Evolutionary conservation across 1,140 invertebrate species (phyloP), one percentile per base, ranked within the genome.

Genomic region (Saccostrea echinata): DNA sequence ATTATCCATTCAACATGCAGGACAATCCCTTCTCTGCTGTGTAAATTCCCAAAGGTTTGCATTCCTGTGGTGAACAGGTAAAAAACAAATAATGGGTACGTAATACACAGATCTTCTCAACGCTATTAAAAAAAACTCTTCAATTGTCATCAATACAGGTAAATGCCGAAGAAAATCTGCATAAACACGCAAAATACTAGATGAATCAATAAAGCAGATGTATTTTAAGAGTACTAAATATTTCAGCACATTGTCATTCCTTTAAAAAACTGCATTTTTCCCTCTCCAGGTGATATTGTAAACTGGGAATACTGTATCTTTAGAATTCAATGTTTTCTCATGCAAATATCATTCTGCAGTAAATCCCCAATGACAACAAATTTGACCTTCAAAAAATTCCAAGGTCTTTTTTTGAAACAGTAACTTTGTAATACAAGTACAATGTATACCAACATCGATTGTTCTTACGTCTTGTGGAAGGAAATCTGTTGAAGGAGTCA

Each of bases 31-130:
- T 76, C 27, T 76, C 68, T 76, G 24, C 68, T 16, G 9, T 30
- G 16, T 33, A n/a, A 43, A 21, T 76, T 30, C 68, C 27, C 27
- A 76, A n/a, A 27, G 27, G 30, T 30, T 76, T 76, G 27, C 24
- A 76, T 76, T 30, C 68, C 68, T 76, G 68, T 76, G 68, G 68
- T 76, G 11, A 30, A 76, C 30, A 76, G 68, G 27, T 76, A 30
- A 76, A 71, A 33, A 76, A 76, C 68, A 76, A 16, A 33, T 33
- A 30, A 76, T 11, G 11, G 68, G 24, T 76, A 76, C 11, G 68
- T 13, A 76, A 6, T 18, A 61, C 1, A 43, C 8, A 18, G 57
- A 24, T 64, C 11, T 76, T 76, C 68, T 30, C 27, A 30, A 27
- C 11, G 24, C 30, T 21, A 18, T 61, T 21, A 27, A 16, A 12